Evolutionary conservation across 2,113 vertebrate species (phyloP), one percentile per base, ranked within the genome.

Genomic region (Cisticola juncidis): DNA sequence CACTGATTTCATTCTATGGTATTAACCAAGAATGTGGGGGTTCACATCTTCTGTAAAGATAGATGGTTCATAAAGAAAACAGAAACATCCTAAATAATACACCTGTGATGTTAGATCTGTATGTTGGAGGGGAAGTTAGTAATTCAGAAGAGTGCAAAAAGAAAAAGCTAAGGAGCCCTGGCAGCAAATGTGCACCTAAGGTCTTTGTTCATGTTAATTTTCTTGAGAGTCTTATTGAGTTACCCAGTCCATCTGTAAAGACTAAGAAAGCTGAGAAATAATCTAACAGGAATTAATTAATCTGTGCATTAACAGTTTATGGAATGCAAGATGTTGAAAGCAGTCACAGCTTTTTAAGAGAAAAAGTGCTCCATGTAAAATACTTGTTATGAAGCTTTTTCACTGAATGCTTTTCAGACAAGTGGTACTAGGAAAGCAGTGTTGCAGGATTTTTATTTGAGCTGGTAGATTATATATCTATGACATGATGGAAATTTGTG

Each of bases 401-500:
- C 9, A 9, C 9, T 51, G 72, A 86, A 70, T 1, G 7, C 7
- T 62, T 81, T 58, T 84, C 12, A 35, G 35, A 31, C 36, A 93
- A 91, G 68, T 58, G 24, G 6, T 70, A n/a, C 35, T 62, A 35
- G 70, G 74, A 88, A 47, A 95, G 38, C 12, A 64, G 29, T 31
- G 74, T 81, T 61, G 38, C 79, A 54, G 36, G n/a, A 33, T 48
- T 97, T 94, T 94, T 84, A 58, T 94, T 94, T 65, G 31, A 83
- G 74, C 56, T 33, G 44, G n/a, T 79, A 77, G 12, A 81, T 97
- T 77, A 60, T 54, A 78, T 77, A 61, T 48, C 60, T 64, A 86
- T 83, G 65, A 95, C 86, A 95, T 85, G 35, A 56, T 94, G 93
- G 93, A 91, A 95, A 94, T 29, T 29, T 85, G 21, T 92, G 23